Evolutionary conservation across 2,113 vertebrate species (phyloP), one percentile per base, ranked within the genome.

Genomic region (Butorides virescens): DNA sequence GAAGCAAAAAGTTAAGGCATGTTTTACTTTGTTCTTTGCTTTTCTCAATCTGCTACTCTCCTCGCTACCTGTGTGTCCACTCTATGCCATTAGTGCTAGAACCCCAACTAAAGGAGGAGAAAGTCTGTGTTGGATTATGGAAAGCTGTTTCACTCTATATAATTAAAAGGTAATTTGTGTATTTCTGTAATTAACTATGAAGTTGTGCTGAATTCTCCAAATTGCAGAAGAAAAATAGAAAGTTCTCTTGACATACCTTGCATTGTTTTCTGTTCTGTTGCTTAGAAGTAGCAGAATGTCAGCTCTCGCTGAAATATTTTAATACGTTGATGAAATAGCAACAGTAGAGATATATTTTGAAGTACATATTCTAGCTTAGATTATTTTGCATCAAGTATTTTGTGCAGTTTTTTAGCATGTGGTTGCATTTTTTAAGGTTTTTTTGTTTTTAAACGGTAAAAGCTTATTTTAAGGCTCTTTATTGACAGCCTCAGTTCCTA

Each of bases 61-160:
- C 88, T 95, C 5, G 78, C 96, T 97, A 88, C 95, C 77, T 88
- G 88, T 96, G 90, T 96, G 95, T 94, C 92, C 46, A 44, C 85
- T 92, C 92, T 96, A 90, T 97, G 94, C 90, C 92, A 65, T 94
- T 97, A 97, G 85, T 97, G 88, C 93, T 96, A 97, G 90, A 97
- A 93, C 55, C 47, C 47, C 93, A 94, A 52, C 96, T 96, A 94
- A 97, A 95, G 95, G 90, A 96, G 81, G 92, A 97, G 81, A 97
- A 94, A 97, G 66, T 90, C 95, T 96, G 87, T 97, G 95, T 96
- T 96, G 96, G 95, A 96, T 94, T 94, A 63, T 96, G 94, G 95
- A 93, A 94, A 96, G 92, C 95, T 96, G 95, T 93, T 97, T 92
- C 94, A 94, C 95, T 96, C 95, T 97, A 9, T 90, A 55, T 75